These are phyloP conservation scores for Cheilosia urbana DNA, from an alignment of 2,888 invertebrate genomes.

Conservation along the genomic window DNA sequence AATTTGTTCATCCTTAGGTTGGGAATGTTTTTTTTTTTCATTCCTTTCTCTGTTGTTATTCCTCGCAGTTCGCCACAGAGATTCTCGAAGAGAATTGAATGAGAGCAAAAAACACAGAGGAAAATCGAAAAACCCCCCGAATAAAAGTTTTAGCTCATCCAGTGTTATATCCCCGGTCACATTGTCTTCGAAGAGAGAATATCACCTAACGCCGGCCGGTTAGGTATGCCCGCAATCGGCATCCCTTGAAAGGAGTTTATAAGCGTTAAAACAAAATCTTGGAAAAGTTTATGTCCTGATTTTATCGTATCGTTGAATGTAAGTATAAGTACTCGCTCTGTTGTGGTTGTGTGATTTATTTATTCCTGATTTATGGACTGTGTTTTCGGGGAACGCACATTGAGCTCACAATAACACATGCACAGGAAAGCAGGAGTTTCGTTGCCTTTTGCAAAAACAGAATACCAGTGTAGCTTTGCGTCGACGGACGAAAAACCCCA, in stretches of 20 bases:
- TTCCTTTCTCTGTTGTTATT: conserved; percentile 28
- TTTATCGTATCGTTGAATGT: conserved; percentile 55
- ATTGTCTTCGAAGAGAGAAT: conserved; percentile 35
- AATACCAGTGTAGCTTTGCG: conserved; percentile 12
- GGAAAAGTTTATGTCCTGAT: conserved; percentile 57
- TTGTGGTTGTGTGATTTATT: conserved; percentile 53
- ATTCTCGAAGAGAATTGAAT: conserved; percentile 18
- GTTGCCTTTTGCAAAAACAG: conserved; percentile 24
- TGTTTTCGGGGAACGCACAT: conserved; percentile 38
- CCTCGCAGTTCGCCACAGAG: conserved; percentile 45
- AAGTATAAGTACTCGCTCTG: conserved; percentile 32
- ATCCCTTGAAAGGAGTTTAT: conserved; percentile 41
- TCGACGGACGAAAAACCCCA: neutral
- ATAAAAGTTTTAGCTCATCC: conserved; percentile 58
- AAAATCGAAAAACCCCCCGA: conserved; percentile 26
- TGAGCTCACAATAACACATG: neutral
- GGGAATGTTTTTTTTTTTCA: conserved; percentile 3
- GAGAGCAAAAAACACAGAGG: conserved; percentile 1
- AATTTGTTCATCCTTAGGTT: conserved; percentile 35
- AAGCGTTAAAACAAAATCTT: conserved; percentile 63
- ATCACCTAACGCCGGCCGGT: conserved; percentile 21
- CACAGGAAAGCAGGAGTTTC: conserved; percentile 4
- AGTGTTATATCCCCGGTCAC: conserved; percentile 39
- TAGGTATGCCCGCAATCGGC: conserved; percentile 20
- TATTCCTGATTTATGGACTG: conserved; percentile 53